Conservation (phyloP, 2,797 vertebrate genomes). For the Hypotaenidia okinawae region DNA sequence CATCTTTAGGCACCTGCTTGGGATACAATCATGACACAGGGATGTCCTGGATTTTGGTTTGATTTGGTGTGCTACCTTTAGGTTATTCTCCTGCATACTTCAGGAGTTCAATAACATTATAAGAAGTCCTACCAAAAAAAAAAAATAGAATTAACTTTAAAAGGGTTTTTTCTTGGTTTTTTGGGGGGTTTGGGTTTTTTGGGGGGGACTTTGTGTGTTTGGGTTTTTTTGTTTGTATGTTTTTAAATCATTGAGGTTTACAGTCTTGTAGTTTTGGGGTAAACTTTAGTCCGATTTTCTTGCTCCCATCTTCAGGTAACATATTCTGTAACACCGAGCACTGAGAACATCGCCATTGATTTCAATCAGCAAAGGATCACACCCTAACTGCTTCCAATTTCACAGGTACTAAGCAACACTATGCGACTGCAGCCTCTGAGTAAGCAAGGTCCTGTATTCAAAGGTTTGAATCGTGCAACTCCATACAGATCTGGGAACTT, state of each 20-base stretch:
- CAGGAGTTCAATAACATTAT: background rate
- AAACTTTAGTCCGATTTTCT: background rate
- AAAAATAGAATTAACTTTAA: rapidly evolving
- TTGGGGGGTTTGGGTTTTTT: background rate
- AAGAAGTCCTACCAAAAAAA: background rate
- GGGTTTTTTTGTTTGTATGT: background rate
- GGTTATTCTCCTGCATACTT: background rate
- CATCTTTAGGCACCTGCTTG: background rate
- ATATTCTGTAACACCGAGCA: background rate
- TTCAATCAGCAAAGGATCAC: constrained; percentile 55
- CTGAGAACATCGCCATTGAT: constrained; percentile 61
- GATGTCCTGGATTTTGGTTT: background rate
- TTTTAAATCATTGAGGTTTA: background rate
- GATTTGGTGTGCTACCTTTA: background rate
- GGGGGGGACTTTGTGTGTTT: rapidly evolving
- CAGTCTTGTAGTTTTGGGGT: background rate
- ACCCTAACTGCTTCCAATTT: constrained; percentile 53
- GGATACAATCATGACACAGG: background rate
- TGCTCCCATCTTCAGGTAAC: background rate
- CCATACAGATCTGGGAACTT: background rate
- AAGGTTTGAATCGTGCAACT: background rate
- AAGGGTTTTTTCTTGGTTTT: background rate
- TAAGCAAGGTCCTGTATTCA: background rate
- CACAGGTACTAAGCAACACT: constrained; percentile 47
- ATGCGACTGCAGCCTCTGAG: background rate